Evolutionary conservation across 2,113 vertebrate genomes (phyloP).

Genomic region (Microcebus tavaratra): DNA sequence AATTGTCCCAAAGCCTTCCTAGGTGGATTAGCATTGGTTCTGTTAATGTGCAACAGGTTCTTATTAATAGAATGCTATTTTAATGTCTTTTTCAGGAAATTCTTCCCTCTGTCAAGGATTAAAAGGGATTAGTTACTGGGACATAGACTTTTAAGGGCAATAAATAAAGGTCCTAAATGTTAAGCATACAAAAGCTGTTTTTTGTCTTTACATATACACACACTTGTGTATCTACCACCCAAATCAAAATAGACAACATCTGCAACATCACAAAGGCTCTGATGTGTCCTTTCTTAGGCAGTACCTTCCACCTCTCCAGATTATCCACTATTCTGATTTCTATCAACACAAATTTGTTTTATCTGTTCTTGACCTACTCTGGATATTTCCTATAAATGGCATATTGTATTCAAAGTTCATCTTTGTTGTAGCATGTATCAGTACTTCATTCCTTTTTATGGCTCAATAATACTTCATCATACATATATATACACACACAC

Average conservation of each 20-base stretch:
- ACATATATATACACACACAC: too few relatives aligned
- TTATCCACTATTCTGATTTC: neutral
- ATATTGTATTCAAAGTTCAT: neutral
- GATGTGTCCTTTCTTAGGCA: neutral
- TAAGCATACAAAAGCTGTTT: neutral
- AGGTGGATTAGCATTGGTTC: rapidly evolving
- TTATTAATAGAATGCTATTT: neutral
- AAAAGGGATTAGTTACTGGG: neutral
- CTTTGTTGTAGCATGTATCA: neutral
- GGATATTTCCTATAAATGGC: neutral
- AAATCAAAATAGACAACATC: neutral
- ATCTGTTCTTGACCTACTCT: neutral
- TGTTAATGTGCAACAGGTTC: neutral
- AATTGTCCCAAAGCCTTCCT: too few relatives aligned
- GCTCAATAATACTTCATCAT: neutral
- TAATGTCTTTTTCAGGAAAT: neutral
- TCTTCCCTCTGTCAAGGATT: neutral
- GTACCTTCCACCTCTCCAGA: neutral
- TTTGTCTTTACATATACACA: rapidly evolving
- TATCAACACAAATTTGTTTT: neutral
- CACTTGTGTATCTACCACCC: neutral
- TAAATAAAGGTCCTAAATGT: neutral
- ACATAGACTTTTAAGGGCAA: neutral
- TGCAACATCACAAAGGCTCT: neutral
- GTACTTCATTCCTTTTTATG: neutral